These are phyloP conservation scores for Lepus timidus DNA, from an alignment of 2,113 vertebrate species.

Conservation along the genomic window DNA sequence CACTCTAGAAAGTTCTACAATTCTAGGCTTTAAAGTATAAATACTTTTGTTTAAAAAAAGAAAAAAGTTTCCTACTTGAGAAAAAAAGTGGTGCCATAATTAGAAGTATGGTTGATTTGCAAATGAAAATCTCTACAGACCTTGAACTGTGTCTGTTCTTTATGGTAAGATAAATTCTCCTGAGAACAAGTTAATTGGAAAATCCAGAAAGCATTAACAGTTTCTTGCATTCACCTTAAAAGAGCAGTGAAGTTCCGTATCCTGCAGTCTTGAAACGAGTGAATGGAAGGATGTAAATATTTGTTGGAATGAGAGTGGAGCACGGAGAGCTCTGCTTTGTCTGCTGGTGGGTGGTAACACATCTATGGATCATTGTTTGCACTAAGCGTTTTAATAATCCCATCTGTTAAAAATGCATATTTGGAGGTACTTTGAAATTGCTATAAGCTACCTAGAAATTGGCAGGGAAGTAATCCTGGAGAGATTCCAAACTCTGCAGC, in stretches of 20 bases:
- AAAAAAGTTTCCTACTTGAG: not conserved
- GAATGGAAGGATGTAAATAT: conserved; percentile 74
- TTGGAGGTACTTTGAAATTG: conserved; percentile 66
- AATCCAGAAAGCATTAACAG: conserved; percentile 18
- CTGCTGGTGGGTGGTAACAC: conserved; percentile 48
- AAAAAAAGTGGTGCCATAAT: not conserved
- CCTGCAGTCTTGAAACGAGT: conserved; percentile 50
- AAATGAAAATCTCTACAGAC: conserved; percentile 37
- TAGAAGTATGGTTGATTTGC: not conserved
- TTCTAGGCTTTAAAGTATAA: conserved; percentile 31
- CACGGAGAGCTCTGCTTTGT: conserved; percentile 58
- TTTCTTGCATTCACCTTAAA: conserved; percentile 55
- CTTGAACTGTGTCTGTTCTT: conserved; percentile 42
- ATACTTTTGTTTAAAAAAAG: not conserved
- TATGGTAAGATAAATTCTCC: conserved; percentile 12
- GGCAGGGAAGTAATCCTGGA: conserved; percentile 68
- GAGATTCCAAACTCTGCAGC: conserved; percentile 51
- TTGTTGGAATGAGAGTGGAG: conserved; percentile 54
- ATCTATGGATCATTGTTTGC: conserved; percentile 77
- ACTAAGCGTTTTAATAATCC: conserved; percentile 73
- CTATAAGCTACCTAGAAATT: conserved; percentile 72
- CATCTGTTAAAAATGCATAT: conserved; percentile 73
- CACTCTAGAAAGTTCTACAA: not conserved
- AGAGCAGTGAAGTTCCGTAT: conserved; percentile 65
- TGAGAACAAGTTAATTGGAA: conserved; percentile 55